These are phyloP conservation scores for Nomada flava DNA, from an alignment of 2,888 invertebrate species.

Conservation along the genomic window DNA sequence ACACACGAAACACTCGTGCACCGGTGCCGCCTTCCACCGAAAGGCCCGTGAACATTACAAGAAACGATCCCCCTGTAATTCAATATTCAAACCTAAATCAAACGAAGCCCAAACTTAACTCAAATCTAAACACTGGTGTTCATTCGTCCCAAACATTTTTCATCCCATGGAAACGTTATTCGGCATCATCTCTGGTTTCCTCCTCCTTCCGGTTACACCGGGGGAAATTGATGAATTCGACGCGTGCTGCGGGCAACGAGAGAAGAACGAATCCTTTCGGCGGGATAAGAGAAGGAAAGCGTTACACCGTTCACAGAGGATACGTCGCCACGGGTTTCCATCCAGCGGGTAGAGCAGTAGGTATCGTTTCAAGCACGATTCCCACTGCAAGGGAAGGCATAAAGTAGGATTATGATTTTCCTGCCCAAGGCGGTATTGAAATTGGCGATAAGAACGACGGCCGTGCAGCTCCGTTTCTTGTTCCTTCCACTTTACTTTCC, in stretches of 20 bases:
- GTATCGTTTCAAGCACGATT: slow-evolving; percentile 38
- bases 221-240: slow-evolving; percentile 44
- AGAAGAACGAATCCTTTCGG: slow-evolving; percentile 7
- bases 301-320: slow-evolving; percentile 16
- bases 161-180: slow-evolving; percentile 31
- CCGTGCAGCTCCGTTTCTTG: slow-evolving; percentile 1
- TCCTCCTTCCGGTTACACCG: slow-evolving; percentile 25
- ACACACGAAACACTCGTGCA: too few relatives aligned
- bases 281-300: slow-evolving; percentile 31
- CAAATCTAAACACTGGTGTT: too few relatives aligned
- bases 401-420: slow-evolving; percentile 60
- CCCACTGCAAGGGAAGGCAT: slow-evolving; percentile 50
- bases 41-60: too few relatives aligned
- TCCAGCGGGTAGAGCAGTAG: not conserved
- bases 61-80: too few relatives aligned
- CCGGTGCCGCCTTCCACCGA: too few relatives aligned
- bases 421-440: slow-evolving; percentile 49
- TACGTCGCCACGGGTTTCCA: slow-evolving; percentile 18
- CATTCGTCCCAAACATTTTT: slow-evolving; percentile 1
- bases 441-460: slow-evolving; percentile 44
- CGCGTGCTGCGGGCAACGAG: slow-evolving; percentile 6
- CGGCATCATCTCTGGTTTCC: slow-evolving; percentile 30
- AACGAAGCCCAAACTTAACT: too few relatives aligned
- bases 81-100: too few relatives aligned
- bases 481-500: slow-evolving; percentile 44